These are phyloP conservation scores for Chionoecetes opilio DNA, from an alignment of 1,140 invertebrate species.

Conservation along the genomic window DNA sequence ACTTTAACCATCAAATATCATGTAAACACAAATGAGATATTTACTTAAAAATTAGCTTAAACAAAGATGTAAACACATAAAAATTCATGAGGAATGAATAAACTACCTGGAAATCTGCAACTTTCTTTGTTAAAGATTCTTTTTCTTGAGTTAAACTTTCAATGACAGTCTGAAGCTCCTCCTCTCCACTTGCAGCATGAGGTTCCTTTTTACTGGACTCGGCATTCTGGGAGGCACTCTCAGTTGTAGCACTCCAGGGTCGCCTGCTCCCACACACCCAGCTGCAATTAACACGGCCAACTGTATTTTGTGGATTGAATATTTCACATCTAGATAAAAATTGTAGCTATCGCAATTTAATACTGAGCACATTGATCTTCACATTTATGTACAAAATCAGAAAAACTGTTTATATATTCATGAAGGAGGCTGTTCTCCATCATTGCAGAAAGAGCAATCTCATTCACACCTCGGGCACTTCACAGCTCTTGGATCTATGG, in stretches of 20 bases:
- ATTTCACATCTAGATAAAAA: too few relatives aligned
- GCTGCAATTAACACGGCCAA: conserved; percentile 23
- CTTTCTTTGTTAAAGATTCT: conserved; percentile 35
- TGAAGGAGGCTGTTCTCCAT: too few relatives aligned
- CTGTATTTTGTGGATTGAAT: too few relatives aligned
- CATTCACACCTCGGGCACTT: too few relatives aligned
- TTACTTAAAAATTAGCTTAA: background rate
- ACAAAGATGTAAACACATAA: background rate
- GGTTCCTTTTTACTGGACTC: conserved; percentile 18
- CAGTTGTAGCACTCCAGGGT: conserved; percentile 28
- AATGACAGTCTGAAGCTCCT: conserved; percentile 35
- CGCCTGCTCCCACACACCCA: conserved; percentile 47
- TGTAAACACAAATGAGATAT: background rate
- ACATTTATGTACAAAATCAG: too few relatives aligned
- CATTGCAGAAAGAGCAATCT: too few relatives aligned
- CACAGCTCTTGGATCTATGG: too few relatives aligned
- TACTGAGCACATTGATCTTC: too few relatives aligned
- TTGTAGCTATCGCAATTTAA: too few relatives aligned
- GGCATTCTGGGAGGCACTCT: background rate
- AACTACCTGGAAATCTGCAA: conserved; percentile 45
- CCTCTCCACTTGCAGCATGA: conserved; percentile 17
- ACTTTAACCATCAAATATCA: background rate
- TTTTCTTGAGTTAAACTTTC: conserved; percentile 50
- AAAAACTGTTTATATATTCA: too few relatives aligned
- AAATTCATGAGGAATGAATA: background rate